Evolutionary conservation across 2,113 vertebrate species (phyloP), one percentile per base, ranked within the genome.

Genomic region (Scophthalmus maximus): DNA sequence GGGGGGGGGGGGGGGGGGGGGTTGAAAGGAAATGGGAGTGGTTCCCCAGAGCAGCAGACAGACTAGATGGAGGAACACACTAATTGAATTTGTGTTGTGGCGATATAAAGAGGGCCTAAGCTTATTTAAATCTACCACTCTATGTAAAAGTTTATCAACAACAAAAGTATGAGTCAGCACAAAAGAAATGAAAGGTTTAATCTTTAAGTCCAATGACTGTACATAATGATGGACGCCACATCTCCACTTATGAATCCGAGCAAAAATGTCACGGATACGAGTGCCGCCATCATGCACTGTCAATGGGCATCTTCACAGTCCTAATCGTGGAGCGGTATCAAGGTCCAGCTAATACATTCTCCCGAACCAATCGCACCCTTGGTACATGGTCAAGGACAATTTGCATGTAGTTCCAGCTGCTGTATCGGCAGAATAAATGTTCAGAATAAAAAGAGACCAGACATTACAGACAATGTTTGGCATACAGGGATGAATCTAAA

Each of bases 21-120:
- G 14, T 47, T 56, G 40, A 42, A 73, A 65, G 29, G 52, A 49
- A 64, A 36, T 0, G 4, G 49, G 50, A 42, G 59, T 66, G 6
- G 23, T 52, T 77, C 76, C 73, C 78, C 29, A n/a, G 32, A 78
- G 76, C 58, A 63, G 68, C 69, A 60, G 66, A 69, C 14, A 76
- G 38, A 73, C 58, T 11, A 50, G 20, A 68, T 40, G 42, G 23
- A 66, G 32, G 68, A 83, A 73, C 72, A 72, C 71, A 73, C 68
- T 77, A 71, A 83, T 79, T 69, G 55, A 76, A 67, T 23, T 63
- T 63, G 46, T 59, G 56, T 53, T 50, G 40, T 58, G 10, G 64
- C 3, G 32, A 34, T 51, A 66, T 14, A 55, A 79, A 51, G 20
- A 46, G 9, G 9, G 8, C 0, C 6, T 8, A 10, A 6, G 64